phyloP scores from a whole-genome alignment of 2,113 vertebrate genomes.

The Alethe diademata region DNA sequence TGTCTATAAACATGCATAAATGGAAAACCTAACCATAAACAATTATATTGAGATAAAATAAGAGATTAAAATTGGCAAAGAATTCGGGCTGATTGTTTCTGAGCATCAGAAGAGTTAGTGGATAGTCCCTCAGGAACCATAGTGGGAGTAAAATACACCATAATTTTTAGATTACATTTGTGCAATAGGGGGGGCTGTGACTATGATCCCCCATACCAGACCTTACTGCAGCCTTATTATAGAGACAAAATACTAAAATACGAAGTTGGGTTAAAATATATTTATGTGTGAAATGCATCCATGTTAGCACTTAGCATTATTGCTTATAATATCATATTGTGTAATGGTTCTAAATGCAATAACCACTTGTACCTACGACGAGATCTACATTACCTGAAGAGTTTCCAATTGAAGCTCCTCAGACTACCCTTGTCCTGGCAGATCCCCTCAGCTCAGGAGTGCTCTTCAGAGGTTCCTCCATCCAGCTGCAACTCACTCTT shows the following conservation, averaged over 20 bases:
- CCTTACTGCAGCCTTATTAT: not conserved
- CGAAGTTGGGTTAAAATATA: not conserved
- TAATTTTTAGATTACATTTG: not conserved
- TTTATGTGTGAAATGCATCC: not conserved
- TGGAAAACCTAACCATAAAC: not conserved
- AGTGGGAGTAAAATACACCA: accelerated
- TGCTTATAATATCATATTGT: not conserved
- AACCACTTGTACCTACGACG: not conserved
- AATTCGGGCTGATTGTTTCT: not conserved
- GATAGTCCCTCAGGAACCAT: not conserved
- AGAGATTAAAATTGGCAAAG: not conserved
- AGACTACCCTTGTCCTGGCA: not conserved
- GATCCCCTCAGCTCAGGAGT: not conserved
- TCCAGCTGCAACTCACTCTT: not conserved
- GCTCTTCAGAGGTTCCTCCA: not conserved
- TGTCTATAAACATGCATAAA: not conserved
- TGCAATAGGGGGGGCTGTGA: accelerated
- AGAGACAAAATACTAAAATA: not conserved
- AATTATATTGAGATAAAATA: not conserved
- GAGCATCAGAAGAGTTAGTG: not conserved
- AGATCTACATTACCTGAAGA: not conserved
- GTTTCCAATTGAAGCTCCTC: not conserved
- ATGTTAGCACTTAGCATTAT: not conserved
- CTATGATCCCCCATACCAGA: not conserved
- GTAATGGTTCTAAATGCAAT: not conserved